phyloP scores from a whole-genome alignment of 2,888 invertebrate species.

The Ormyrus labotus region DNA sequence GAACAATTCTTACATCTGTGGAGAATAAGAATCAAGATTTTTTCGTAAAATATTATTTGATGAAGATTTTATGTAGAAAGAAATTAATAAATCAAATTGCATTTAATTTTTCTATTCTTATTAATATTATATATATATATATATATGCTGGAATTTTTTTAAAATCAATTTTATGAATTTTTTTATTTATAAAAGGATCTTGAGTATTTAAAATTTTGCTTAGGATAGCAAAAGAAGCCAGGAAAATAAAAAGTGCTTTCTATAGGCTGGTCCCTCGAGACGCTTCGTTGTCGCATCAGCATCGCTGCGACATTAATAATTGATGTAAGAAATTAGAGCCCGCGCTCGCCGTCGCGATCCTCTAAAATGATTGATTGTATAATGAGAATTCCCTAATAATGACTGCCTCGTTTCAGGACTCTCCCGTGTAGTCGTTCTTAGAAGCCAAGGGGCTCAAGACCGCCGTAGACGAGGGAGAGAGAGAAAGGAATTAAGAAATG shows the following conservation, averaged over 20 bases:
- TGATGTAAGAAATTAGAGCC: slow-evolving; percentile 71
- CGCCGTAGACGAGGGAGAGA: slow-evolving; percentile 52
- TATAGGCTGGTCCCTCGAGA: not conserved
- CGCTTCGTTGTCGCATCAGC: slow-evolving; percentile 8
- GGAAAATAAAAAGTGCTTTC: slow-evolving; percentile 9
- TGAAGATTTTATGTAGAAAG: not conserved
- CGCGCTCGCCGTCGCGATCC: slow-evolving; percentile 62
- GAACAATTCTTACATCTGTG: slow-evolving; percentile 29
- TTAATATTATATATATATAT: not conserved
- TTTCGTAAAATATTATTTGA: not conserved
- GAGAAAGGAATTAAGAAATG: slow-evolving; percentile 74
- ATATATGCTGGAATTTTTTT: not conserved
- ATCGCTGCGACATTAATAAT: slow-evolving; percentile 70
- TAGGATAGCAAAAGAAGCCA: not conserved
- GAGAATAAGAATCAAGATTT: slow-evolving; percentile 44
- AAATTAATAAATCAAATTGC: not conserved
- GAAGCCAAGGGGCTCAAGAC: not conserved
- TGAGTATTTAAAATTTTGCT: not conserved
- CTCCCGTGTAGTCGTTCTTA: slow-evolving; percentile 1
- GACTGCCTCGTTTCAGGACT: slow-evolving; percentile 65
- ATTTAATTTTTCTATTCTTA: not conserved
- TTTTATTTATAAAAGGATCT: not conserved
- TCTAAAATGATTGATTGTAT: slow-evolving; percentile 73
- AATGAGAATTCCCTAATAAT: slow-evolving; percentile 75
- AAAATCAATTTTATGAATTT: not conserved